These are phyloP conservation scores for Altica lythri DNA, from an alignment of 2,888 invertebrate species.

Conservation along the genomic window DNA sequence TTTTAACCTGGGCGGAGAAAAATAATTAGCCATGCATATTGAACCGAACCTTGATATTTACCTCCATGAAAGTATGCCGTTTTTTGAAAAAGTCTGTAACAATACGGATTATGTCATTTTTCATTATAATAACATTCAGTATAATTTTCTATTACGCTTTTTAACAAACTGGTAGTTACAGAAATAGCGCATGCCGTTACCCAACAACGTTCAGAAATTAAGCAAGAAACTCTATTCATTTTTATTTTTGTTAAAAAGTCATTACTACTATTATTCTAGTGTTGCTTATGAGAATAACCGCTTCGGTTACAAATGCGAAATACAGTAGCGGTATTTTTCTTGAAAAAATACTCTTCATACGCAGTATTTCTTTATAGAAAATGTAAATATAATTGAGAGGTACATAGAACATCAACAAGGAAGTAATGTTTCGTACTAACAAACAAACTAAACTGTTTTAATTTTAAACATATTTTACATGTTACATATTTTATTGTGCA, in stretches of 20 bases:
- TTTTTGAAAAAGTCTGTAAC: slow-evolving; percentile 18
- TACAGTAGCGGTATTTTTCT: slow-evolving; percentile 12
- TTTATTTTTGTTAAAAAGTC: slow-evolving; percentile 14
- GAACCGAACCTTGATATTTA: slow-evolving; percentile 22
- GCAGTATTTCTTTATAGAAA: too few relatives aligned
- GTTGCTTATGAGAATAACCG: neutral
- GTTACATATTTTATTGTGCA: too few relatives aligned
- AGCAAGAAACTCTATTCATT: slow-evolving; percentile 14
- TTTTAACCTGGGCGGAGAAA: slow-evolving; percentile 11
- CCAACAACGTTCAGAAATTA: slow-evolving; percentile 14
- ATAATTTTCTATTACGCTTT: slow-evolving; percentile 14
- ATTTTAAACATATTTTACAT: too few relatives aligned
- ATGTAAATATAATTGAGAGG: too few relatives aligned
- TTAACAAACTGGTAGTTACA: slow-evolving; percentile 17
- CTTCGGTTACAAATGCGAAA: slow-evolving; percentile 9
- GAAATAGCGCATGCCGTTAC: slow-evolving; percentile 15
- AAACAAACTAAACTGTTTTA: too few relatives aligned
- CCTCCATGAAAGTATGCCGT: slow-evolving; percentile 9
- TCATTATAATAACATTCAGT: slow-evolving; percentile 18
- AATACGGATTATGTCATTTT: slow-evolving; percentile 21
- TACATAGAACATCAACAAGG: too few relatives aligned
- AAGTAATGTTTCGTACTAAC: too few relatives aligned
- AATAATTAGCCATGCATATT: slow-evolving; percentile 17
- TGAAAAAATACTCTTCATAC: too few relatives aligned
- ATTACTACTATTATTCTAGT: slow-evolving; percentile 12